Evolutionary conservation across 2,888 invertebrate species (phyloP), one percentile per base, ranked within the genome.

Genomic region (Copidosoma aretas): DNA sequence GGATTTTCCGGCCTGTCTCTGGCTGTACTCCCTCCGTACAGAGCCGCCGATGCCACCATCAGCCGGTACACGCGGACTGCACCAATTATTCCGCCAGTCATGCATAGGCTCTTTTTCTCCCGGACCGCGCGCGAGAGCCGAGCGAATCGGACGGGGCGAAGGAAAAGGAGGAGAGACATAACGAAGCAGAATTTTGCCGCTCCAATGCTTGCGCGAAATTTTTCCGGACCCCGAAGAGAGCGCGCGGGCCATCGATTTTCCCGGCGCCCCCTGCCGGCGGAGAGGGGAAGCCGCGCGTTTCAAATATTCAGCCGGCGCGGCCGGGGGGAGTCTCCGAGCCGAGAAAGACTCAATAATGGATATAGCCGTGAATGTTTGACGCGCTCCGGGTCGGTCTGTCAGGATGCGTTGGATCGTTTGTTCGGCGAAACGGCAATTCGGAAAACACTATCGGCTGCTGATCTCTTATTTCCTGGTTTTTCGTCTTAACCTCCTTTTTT

Each of bases 1-100:
- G 53, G 61, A 64, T 64, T 69, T 71, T 72, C 64, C 46, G 58
- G 24, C 32, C 59, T 10, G 43, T 49, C 46, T 25, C 46, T 52
- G 17, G 17, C n/a, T 25, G 1, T 14, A 15, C 25, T n/a, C 25
- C 14, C 17, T n/a, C 25, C 25, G 32, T 17, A 32, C 24, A 39
- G 5, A 52, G 19, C 32, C 32, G 32, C 32, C 32, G 32, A 8
- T 32, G 32, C 3, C 32, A 3, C 32, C 32, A 32, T 3, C 32
- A n/a, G n/a, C n/a, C n/a, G n/a, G n/a, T n/a, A 41, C 41, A 10
- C 43, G 15, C 43, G 43, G 43, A 14, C n/a, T n/a, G 43, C 43
- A 17, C 43, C 43, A 46, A 46, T 46, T 46, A 46, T 46, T 46
- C 43, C 43, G 17, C 12, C 43, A 8, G 43, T 46, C 43, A 41